phyloP scores from a whole-genome alignment of 1,140 invertebrate species.

The Cotesia typhae region DNA sequence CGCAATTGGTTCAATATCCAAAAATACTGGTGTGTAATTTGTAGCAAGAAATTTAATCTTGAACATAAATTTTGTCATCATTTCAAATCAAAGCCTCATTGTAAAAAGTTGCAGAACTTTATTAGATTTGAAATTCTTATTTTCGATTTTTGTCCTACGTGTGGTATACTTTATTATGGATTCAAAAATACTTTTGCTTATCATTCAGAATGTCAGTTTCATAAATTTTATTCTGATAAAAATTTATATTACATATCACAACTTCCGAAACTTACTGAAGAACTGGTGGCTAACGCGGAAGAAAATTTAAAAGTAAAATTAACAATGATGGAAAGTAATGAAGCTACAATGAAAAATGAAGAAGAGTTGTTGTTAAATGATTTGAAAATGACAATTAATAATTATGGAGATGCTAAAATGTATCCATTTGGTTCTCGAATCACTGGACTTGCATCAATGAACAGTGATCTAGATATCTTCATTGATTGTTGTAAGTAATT shows the following conservation, averaged over 20 bases:
- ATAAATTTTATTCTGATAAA: conserved; percentile 38
- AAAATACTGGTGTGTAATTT: conserved; percentile 47
- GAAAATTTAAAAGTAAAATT: conserved; percentile 30
- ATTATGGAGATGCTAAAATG: conserved; percentile 47
- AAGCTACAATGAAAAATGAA: conserved; percentile 17
- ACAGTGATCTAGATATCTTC: conserved; percentile 67
- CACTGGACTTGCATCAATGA: conserved; percentile 54
- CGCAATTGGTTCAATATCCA: conserved; percentile 41
- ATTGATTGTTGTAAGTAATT: conserved; percentile 58
- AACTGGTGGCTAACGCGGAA: conserved; percentile 38
- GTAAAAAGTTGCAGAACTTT: conserved; percentile 11
- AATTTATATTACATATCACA: conserved; percentile 29
- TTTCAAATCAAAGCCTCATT: conserved; percentile 23
- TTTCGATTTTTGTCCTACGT: conserved; percentile 46
- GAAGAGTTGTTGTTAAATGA: conserved; percentile 38
- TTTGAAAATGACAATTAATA: conserved; percentile 35
- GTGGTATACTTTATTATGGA: conserved; percentile 44
- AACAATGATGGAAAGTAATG: conserved; percentile 30
- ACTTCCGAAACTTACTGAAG: conserved; percentile 33
- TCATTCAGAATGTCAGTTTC: conserved; percentile 40
- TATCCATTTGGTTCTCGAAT: conserved; percentile 65
- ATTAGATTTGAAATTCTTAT: neutral
- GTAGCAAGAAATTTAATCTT: conserved; percentile 27
- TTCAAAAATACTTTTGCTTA: conserved; percentile 30
- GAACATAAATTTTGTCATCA: conserved; percentile 47